A percentile compares a stretch with the other conserved stretches of the same genome.
Evolutionary conservation across 2,797 vertebrate genomes (phyloP).

Genomic region (Brachyrhaphis roseni): DNA sequence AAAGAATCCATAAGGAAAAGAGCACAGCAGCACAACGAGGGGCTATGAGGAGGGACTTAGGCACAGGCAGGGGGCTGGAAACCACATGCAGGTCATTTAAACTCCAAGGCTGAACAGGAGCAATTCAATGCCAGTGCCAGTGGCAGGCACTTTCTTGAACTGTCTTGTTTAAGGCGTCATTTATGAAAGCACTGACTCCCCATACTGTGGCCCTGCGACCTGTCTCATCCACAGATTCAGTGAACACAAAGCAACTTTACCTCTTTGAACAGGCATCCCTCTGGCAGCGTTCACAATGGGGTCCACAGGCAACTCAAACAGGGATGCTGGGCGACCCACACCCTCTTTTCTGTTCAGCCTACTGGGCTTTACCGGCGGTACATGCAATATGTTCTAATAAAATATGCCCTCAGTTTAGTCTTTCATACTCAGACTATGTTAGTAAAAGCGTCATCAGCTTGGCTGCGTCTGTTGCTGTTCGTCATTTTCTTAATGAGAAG

Average conservation of each 20-base stretch:
- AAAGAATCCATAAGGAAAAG: constrained; percentile 76
- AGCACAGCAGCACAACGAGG: constrained; percentile 82
- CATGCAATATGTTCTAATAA: constrained; percentile 12
- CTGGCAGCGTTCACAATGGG: constrained; percentile 61
- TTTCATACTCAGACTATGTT: constrained; percentile 16
- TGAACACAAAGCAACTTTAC: constrained; percentile 69
- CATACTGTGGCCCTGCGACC: constrained; percentile 64
- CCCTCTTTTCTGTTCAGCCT: constrained; percentile 38
- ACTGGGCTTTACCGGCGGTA: constrained; percentile 34
- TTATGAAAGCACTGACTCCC: constrained; percentile 70
- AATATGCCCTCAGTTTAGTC: constrained; percentile 22
- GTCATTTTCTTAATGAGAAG: constrained; percentile 7
- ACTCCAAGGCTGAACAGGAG: constrained; percentile 86
- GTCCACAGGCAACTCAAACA: constrained; percentile 58
- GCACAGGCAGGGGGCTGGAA: constrained; percentile 78
- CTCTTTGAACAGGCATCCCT: constrained; percentile 64
- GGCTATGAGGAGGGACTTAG: constrained; percentile 78
- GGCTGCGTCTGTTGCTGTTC: background rate
- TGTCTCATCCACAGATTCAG: constrained; percentile 64
- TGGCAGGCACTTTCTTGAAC: constrained; percentile 73
- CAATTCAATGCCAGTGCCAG: constrained; percentile 78
- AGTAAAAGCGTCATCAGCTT: constrained; percentile 23
- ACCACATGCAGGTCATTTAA: constrained; percentile 88
- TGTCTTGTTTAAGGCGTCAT: constrained; percentile 70
- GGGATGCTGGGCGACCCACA: constrained; percentile 45